phyloP scores from a whole-genome alignment of 2,888 invertebrate genomes.

The Dyspetes luteomarginatus region DNA sequence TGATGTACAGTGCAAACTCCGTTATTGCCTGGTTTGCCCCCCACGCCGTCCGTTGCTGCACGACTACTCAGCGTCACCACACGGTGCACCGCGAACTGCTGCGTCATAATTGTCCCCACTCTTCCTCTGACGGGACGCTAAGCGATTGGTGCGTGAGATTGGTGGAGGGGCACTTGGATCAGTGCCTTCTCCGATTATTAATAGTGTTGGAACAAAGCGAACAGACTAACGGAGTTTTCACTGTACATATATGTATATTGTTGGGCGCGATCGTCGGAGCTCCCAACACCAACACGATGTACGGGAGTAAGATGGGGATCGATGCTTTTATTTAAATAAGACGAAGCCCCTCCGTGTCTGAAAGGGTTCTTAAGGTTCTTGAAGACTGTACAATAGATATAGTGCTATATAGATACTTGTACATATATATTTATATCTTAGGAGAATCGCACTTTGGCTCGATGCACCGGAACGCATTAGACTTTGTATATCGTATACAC shows the following conservation, averaged over 20 bases:
- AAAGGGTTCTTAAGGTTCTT: slow-evolving; percentile 71
- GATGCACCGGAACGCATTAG: slow-evolving; percentile 59
- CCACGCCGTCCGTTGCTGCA: no score
- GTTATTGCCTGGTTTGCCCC: no score
- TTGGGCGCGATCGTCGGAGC: slow-evolving; percentile 56
- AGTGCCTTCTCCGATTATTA: no score
- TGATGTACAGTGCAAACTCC: no score
- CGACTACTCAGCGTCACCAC: no score
- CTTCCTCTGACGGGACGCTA: no score
- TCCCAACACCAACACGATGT: slow-evolving; percentile 54
- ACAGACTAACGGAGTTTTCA: no score
- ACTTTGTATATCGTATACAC: slow-evolving; percentile 45
- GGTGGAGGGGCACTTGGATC: no score
- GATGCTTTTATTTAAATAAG: slow-evolving; percentile 74
- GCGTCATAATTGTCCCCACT: no score
- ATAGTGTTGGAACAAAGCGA: no score
- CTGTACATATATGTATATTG: background rate
- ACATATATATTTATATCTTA: slow-evolving; percentile 24
- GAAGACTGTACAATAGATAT: slow-evolving; percentile 58
- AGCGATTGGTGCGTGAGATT: no score
- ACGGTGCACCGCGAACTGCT: no score
- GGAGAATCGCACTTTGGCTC: slow-evolving; percentile 47
- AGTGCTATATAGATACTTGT: background rate
- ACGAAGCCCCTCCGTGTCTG: slow-evolving; percentile 69
- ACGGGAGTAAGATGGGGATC: slow-evolving; percentile 61